Conservation (phyloP, 1,140 invertebrate genomes). For the Elysia chlorotica region DNA sequence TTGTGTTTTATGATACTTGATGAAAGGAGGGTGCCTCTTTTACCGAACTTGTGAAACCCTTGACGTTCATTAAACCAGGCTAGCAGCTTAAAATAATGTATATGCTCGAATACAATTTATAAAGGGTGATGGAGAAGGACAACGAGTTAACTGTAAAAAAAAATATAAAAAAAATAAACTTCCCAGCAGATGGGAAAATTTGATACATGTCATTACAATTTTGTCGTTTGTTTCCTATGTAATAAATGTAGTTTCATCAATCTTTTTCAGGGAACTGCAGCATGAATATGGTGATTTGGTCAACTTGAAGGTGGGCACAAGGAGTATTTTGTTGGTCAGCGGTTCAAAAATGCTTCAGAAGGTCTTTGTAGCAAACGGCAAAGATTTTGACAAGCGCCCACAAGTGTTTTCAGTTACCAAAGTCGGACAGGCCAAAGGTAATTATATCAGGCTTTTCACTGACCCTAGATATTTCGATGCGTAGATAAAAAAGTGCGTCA, state of each 20-base stretch:
- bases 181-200: too few relatives aligned
- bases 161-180: too few relatives aligned
- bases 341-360: constrained; percentile 28
- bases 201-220: neutral
- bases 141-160: neutral
- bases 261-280: constrained; percentile 6
- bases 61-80: too few relatives aligned
- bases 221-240: neutral
- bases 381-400: constrained; percentile 26
- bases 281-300: constrained; percentile 32
- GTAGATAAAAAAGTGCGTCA: too few relatives aligned
- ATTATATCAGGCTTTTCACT: too few relatives aligned
- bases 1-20: too few relatives aligned
- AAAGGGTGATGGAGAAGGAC: neutral
- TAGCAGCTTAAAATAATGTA: too few relatives aligned
- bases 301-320: constrained; percentile 23
- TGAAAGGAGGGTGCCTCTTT: too few relatives aligned
- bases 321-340: constrained; percentile 29
- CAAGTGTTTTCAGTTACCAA: constrained; percentile 27
- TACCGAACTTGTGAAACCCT: too few relatives aligned
- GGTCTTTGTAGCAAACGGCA: constrained; percentile 27
- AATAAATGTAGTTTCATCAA: neutral
- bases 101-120: too few relatives aligned
- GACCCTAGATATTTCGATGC: too few relatives aligned
- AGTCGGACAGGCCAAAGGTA: constrained; percentile 31